phyloP scores from a whole-genome alignment of 1,140 invertebrate species.

The Thereuonema tuberculata region DNA sequence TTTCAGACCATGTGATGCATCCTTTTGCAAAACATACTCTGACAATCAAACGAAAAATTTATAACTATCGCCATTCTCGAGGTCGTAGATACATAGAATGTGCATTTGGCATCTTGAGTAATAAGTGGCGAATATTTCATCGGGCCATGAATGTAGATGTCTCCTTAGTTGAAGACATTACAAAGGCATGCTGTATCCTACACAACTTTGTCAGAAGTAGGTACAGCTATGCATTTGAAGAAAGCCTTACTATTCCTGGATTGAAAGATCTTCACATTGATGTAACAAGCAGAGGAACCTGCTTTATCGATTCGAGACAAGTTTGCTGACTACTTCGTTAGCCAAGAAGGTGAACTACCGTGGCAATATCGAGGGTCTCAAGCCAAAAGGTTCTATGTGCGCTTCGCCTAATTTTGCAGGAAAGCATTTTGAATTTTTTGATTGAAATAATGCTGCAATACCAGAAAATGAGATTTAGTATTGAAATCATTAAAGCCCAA shows the following conservation, averaged over 20 bases:
- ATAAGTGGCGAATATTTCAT: conserved; percentile 1
- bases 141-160: background rate
- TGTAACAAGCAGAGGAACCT: background rate
- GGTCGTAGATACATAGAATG: background rate
- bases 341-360: background rate
- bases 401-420: too few species aligned
- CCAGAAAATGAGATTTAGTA: too few species aligned
- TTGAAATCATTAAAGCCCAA: too few species aligned
- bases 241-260: background rate
- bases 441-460: too few species aligned
- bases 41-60: background rate
- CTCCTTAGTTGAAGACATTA: background rate
- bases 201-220: background rate
- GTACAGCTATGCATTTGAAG: background rate
- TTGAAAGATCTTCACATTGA: background rate
- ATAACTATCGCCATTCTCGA: background rate
- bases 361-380: too few species aligned
- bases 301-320: background rate
- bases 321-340: background rate
- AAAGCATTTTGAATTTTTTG: too few species aligned
- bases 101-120: too few species aligned
- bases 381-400: too few species aligned
- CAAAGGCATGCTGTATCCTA: background rate
- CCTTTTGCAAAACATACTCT: background rate
- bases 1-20: background rate